Evolutionary conservation across 2,113 vertebrate genomes (phyloP), one percentile per base, ranked within the genome.

Genomic region (Lepisosteus oculatus): DNA sequence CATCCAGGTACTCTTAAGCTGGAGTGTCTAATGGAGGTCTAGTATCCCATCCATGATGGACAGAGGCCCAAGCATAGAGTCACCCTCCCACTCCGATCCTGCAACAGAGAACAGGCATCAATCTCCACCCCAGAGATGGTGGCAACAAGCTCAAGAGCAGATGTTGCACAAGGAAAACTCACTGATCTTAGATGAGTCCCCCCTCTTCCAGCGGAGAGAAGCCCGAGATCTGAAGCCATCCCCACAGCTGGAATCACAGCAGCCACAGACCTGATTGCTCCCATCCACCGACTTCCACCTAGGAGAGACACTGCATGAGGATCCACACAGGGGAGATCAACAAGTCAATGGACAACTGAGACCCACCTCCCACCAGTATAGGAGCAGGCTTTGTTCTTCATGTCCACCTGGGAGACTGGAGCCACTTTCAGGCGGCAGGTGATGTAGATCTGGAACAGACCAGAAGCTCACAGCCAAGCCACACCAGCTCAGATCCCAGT

Each of bases 261-360:
- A 82, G 70, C 61, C 74, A 44, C 88, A 90, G 0, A 54, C 77
- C 8, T 81, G 43, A 51, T 89, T 76, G n/a, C 78, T 77, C n/a
- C 86, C 85, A 6, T 88, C 88, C 2, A 77, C 72, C 2, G 88
- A 90, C 56, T 51, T 8, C 88, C 88, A 90, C 45, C 88, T 90
- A 70, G 14, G 67, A 76, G 13, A 55, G n/a, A n/a, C 43, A 55
- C 3, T 41, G 0, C n/a, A 61, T 0, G 14, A 42, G 3, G 17
- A 11, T 61, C 7, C 3, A 44, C n/a, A 14, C 43, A 74, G 12
- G 43, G 8, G 8, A 15, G 9, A 3, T 8, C 47, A 61, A 1
- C 14, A 17, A 41, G 14, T 6, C 45, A 42, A 1, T 2, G 14
- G 13, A 14, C 14, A 6, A 8, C 4, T 3, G 14, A 29, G 7